Evolutionary conservation across 2,113 vertebrate genomes (phyloP), one percentile per base, ranked within the genome.

Genomic region (Buteo buteo): DNA sequence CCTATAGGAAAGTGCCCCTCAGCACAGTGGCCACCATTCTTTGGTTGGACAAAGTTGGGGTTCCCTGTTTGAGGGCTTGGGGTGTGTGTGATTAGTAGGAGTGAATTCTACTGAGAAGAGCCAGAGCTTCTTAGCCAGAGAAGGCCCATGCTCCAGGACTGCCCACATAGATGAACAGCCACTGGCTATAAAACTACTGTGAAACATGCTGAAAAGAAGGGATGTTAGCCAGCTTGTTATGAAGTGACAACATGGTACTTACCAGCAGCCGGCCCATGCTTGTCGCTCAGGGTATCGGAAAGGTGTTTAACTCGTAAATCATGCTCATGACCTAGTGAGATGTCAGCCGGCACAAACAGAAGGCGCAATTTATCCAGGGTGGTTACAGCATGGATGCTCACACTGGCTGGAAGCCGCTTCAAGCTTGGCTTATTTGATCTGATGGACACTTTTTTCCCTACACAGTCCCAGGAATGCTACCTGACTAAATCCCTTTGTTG

Each of bases 271-370:
- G 98, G 98, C 98, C 99, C 98, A 88, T 99, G 99, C 99, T 99
- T 99, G 98, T 99, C 99, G 93, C 96, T 98, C 98, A 98, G 98
- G 97, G 98, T 97, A 93, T 99, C 99, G 93, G 97, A 98, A 97
- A 98, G 98, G 97, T 98, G 99, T 98, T 99, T 99, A 99, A 99
- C 98, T 98, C 98, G 98, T 96, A 98, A 98, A 98, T 99, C 99
- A 96, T 99, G 98, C 98, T 99, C 98, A 98, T 98, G 98, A 99
- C 99, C 99, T 99, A 98, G 98, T 98, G 96, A 98, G 98, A 98
- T 49, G 98, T 91, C 90, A 96, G 98, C 97, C 94, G 88, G 93
- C 97, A 98, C 98, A 98, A 98, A 98, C 95, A 98, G 96, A 98
- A 98, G 97, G 97, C 86, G 98, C 94, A 79, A 82, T 98, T 98